These are phyloP conservation scores for Agrochola lychnidis DNA, from an alignment of 2,888 invertebrate genomes.

Conservation along the genomic window DNA sequence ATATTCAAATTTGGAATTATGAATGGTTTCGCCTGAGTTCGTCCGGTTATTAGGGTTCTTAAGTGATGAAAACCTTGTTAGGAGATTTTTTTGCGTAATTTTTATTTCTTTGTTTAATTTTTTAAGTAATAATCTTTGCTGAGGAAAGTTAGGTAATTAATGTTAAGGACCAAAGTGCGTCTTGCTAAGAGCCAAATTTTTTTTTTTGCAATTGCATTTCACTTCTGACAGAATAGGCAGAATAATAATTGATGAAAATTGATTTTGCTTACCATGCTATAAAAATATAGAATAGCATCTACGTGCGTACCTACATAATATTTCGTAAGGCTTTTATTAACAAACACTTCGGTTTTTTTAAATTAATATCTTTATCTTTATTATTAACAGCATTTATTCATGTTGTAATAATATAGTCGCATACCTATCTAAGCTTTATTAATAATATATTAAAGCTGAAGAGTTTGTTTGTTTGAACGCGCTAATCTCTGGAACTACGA, in stretches of 20 bases:
- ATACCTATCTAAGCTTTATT: no score
- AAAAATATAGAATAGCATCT: background rate
- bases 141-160: background rate
- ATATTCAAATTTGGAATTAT: constrained; percentile 87
- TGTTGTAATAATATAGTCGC: background rate
- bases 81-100: background rate
- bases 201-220: no score
- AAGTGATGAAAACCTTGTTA: constrained; percentile 51
- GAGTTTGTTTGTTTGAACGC: no score
- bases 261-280: background rate
- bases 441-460: no score
- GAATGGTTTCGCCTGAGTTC: constrained; percentile 77
- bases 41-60: constrained; percentile 69
- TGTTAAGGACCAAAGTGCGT: background rate
- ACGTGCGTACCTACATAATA: background rate
- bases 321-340: background rate
- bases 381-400: no score
- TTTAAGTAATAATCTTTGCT: background rate
- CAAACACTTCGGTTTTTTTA: background rate
- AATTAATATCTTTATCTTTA: no score
- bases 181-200: background rate
- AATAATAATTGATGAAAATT: background rate
- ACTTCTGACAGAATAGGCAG: no score
- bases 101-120: background rate
- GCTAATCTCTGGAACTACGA: no score